A percentile compares a stretch with the other conserved stretches of the same genome.
Evolutionary conservation across 1,140 invertebrate genomes (phyloP).

Genomic region (Heterodera schachtii): DNA sequence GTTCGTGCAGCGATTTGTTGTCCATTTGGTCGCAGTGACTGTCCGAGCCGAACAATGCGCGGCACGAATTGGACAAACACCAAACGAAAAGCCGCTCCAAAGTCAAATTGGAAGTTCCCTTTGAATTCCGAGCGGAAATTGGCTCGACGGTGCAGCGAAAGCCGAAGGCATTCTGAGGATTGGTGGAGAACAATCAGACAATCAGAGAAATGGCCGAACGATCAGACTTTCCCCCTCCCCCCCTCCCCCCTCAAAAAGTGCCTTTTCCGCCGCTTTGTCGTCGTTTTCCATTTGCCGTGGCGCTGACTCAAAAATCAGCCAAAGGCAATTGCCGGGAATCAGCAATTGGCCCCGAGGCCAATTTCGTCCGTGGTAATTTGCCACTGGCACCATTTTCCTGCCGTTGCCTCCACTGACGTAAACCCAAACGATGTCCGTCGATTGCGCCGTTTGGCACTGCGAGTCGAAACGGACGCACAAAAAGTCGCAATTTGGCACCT

Average conservation of each 20-base stretch:
- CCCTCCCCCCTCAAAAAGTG: no score
- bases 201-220: not conserved
- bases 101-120: constrained; percentile 11
- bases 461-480: constrained; percentile 89
- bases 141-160: constrained; percentile 60
- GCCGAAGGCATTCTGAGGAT: constrained; percentile 46
- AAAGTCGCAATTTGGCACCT: constrained; percentile 73
- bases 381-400: not conserved
- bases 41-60: constrained; percentile 44
- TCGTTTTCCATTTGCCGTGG: constrained; percentile 29
- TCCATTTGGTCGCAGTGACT: not conserved
- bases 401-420: constrained; percentile 66
- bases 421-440: constrained; percentile 86
- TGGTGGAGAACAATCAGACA: constrained; percentile 18
- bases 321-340: constrained; percentile 74
- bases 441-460: constrained; percentile 85
- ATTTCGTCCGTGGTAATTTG: constrained; percentile 28
- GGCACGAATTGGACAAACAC: constrained; percentile 57
- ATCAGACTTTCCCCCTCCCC: no score
- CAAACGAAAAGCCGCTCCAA: constrained; percentile 61
- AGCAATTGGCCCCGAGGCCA: constrained; percentile 86
- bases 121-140: constrained; percentile 20
- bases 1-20: constrained; percentile 34
- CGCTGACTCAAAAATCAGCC: constrained; percentile 55
- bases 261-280: not conserved